Percentiles rank a stretch among this genome's conserved stretches.
These are phyloP conservation scores for Pollenia labialis DNA, from an alignment of 2,888 invertebrate genomes.

Conservation along the genomic window DNA sequence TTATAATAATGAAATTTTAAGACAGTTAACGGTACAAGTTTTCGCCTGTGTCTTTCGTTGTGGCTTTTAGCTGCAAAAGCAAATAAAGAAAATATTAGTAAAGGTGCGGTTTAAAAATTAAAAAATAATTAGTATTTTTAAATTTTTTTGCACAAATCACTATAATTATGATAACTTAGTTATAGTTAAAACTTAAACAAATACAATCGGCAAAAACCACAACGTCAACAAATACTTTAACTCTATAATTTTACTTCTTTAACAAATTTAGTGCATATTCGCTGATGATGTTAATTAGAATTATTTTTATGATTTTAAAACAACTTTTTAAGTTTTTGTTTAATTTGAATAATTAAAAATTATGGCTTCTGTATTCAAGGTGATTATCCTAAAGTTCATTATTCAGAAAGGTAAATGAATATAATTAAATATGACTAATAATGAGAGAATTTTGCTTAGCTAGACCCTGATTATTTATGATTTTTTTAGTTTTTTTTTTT, in stretches of 20 bases:
- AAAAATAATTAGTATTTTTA: neutral
- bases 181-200: slow-evolving; percentile 10
- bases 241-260: too few relatives aligned
- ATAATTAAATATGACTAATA: neutral
- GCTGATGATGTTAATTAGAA: slow-evolving; percentile 35
- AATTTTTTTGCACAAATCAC: slow-evolving; percentile 16
- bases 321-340: neutral
- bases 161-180: slow-evolving; percentile 42
- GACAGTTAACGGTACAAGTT: too few relatives aligned
- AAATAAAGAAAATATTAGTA: neutral
- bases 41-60: too few relatives aligned
- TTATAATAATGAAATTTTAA: too few relatives aligned
- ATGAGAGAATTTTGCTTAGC: neutral
- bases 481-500: slow-evolving; percentile 1
- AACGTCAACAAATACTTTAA: slow-evolving; percentile 6
- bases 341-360: slow-evolving; percentile 12
- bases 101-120: slow-evolving; percentile 16
- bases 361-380: neutral
- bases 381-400: too few relatives aligned
- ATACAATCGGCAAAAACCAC: neutral
- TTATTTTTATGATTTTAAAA: slow-evolving; percentile 18
- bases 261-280: slow-evolving; percentile 2
- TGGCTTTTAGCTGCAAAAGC: too few relatives aligned
- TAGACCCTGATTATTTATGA: neutral
- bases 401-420: too few relatives aligned